Evolutionary conservation across 2,113 vertebrate species (phyloP).

Genomic region (Procavia capensis): DNA sequence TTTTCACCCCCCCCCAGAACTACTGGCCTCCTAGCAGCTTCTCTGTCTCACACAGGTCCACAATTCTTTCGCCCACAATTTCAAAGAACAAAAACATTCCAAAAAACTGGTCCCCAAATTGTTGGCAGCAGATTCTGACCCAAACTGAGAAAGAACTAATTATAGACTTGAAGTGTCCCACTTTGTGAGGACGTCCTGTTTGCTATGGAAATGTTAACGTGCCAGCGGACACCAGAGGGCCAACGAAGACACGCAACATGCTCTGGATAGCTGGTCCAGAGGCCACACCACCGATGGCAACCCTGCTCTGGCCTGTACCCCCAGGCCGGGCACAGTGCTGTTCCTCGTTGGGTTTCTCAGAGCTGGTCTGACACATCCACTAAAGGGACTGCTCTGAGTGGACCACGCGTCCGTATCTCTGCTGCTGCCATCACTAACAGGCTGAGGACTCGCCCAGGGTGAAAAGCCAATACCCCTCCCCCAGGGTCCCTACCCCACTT

Average conservation of each 20-base stretch:
- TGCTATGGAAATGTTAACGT: neutral
- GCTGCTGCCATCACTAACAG: neutral
- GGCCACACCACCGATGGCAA: neutral
- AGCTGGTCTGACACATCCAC: neutral
- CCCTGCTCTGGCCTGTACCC: too few relatives aligned
- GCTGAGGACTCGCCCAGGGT: too few relatives aligned
- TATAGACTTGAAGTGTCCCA: slow-evolving; percentile 28
- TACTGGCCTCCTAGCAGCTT: neutral
- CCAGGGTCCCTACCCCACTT: too few relatives aligned
- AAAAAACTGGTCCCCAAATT: slow-evolving; percentile 41
- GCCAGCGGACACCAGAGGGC: too few relatives aligned
- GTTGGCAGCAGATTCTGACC: slow-evolving; percentile 9
- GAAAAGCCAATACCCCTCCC: neutral
- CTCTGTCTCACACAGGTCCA: neutral
- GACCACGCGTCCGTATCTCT: neutral
- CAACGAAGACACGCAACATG: neutral
- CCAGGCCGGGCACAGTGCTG: neutral
- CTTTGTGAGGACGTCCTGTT: neutral
- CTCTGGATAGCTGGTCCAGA: neutral
- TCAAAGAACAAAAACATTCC: neutral
- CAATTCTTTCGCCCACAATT: neutral
- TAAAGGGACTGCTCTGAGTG: neutral
- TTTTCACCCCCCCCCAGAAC: neutral
- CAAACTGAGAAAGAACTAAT: neutral
- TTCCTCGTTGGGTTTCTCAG: neutral